Percentiles rank a stretch among this genome's conserved stretches.
Evolutionary conservation across 2,113 vertebrate species (phyloP).

Genomic region (Chamaetylas fuelleborni): DNA sequence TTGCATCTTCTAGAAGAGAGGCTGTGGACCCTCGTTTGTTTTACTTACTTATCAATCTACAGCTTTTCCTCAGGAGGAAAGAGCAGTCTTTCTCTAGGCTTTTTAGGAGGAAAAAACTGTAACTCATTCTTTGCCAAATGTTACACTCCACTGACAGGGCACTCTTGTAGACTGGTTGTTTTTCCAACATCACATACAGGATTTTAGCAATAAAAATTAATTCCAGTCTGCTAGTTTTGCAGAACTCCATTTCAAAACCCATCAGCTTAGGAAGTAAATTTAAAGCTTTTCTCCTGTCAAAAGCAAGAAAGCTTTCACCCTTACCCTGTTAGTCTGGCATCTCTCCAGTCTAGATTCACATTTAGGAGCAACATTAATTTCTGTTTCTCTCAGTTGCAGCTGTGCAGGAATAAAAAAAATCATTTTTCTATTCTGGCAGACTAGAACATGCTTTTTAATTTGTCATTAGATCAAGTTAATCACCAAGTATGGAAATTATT

Average conservation of each 20-base stretch:
- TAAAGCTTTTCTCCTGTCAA: background rate
- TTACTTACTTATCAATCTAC: background rate
- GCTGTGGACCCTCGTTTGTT: background rate
- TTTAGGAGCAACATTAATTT: constrained; percentile 60
- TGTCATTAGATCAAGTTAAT: constrained; percentile 63
- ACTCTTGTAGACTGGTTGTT: background rate
- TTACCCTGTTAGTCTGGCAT: background rate
- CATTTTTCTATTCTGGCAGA: constrained; percentile 51
- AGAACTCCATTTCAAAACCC: constrained; percentile 24
- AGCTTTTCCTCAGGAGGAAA: background rate
- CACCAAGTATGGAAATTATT: constrained; percentile 18
- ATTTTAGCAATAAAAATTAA: constrained; percentile 28
- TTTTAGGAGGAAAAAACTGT: background rate
- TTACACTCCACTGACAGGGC: background rate
- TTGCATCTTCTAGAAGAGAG: background rate
- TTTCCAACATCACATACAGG: background rate
- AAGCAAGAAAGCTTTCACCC: background rate
- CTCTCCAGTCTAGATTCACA: background rate
- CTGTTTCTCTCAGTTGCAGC: constrained; percentile 37
- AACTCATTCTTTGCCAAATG: background rate
- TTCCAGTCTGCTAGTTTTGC: background rate
- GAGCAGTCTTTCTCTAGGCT: background rate
- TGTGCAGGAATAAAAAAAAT: constrained; percentile 39
- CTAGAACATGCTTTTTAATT: constrained; percentile 47
- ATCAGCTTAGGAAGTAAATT: background rate